These are phyloP conservation scores for Apotomis turbidana DNA, from an alignment of 2,888 invertebrate genomes.

Conservation along the genomic window DNA sequence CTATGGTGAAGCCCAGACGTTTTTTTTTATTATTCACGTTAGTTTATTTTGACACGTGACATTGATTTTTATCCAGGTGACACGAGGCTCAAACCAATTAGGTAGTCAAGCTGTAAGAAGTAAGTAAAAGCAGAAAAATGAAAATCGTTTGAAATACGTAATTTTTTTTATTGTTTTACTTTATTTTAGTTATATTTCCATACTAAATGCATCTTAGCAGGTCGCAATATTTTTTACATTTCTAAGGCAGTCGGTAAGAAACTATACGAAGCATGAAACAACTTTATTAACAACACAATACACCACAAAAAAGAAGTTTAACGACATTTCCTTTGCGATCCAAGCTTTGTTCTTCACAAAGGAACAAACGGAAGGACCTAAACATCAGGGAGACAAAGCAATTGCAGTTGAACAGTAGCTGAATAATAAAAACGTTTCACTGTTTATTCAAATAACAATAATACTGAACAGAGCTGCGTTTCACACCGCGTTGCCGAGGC, in stretches of 20 bases:
- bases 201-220: no score
- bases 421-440: conserved; percentile 46
- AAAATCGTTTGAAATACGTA: no score
- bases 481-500: conserved; percentile 50
- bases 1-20: no score
- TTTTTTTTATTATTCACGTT: no score
- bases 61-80: no score
- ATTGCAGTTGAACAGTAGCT: conserved; percentile 39
- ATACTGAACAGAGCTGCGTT: conserved; percentile 50
- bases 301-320: conserved; percentile 21
- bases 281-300: neutral
- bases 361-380: conserved; percentile 37
- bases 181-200: no score
- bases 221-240: no score
- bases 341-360: conserved; percentile 26
- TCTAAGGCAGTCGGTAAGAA: neutral
- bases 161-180: no score
- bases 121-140: no score
- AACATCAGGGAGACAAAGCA: conserved; percentile 36
- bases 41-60: no score
- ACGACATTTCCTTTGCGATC: conserved; percentile 15
- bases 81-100: no score
- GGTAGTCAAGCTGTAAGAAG: no score
- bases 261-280: neutral
- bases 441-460: conserved; percentile 47